These are phyloP conservation scores for Pseudomyrmex pallidus DNA, from an alignment of 1,140 invertebrate genomes.

Conservation along the genomic window DNA sequence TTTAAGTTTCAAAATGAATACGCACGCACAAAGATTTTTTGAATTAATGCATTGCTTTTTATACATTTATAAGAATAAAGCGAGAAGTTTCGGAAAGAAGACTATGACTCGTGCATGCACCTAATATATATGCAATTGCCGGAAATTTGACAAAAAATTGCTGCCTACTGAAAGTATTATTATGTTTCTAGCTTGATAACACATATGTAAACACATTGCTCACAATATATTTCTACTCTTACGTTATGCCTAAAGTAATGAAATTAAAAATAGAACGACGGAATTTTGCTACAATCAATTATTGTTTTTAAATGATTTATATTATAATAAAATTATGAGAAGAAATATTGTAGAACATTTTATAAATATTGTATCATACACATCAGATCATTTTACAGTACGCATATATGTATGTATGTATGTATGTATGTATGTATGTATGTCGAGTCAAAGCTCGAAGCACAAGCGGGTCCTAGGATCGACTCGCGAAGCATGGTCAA, in stretches of 20 bases:
- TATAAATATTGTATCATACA: slow-evolving; percentile 75
- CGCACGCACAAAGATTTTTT: no score
- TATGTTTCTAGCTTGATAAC: neutral
- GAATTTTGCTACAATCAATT: slow-evolving; percentile 50
- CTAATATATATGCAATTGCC: neutral
- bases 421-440: no score
- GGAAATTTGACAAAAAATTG: slow-evolving; percentile 14
- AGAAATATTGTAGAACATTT: slow-evolving; percentile 38
- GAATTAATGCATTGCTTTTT: no score
- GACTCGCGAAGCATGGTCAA: no score
- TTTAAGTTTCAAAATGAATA: no score
- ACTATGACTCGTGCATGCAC: neutral
- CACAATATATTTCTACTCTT: slow-evolving; percentile 38
- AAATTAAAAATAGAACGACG: slow-evolving; percentile 46
- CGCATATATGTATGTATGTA: neutral
- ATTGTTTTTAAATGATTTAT: slow-evolving; percentile 7
- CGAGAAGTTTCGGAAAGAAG: no score
- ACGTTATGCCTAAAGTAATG: slow-evolving; percentile 35
- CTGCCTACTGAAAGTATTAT: slow-evolving; percentile 23
- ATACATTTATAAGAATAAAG: no score
- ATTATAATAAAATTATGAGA: slow-evolving; percentile 54
- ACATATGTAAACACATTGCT: slow-evolving; percentile 7
- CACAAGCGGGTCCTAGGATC: no score
- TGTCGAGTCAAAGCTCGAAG: no score
- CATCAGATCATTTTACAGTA: slow-evolving; percentile 57